Evolutionary conservation across 2,113 vertebrate genomes (phyloP).

Genomic region (Laterallus jamaicensis): DNA sequence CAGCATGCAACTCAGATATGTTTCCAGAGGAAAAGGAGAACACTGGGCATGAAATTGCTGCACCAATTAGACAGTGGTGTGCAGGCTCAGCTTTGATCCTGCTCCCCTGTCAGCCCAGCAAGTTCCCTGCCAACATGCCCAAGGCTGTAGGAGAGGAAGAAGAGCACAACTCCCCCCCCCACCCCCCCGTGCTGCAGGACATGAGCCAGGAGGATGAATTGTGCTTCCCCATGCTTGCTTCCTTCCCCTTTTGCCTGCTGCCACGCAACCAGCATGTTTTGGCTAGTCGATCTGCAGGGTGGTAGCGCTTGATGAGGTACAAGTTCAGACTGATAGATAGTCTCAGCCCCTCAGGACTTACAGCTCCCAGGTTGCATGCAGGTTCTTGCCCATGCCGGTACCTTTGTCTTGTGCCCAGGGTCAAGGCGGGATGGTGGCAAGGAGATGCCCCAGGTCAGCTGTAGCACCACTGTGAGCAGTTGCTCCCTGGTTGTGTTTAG

Average conservation of each 20-base stretch:
- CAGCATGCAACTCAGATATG: rapidly evolving
- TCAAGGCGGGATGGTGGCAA: background rate
- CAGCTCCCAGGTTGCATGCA: background rate
- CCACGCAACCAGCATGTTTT: background rate
- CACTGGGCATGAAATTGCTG: background rate
- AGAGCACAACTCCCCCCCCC: rapidly evolving
- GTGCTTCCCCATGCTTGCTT: background rate
- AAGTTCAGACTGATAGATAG: background rate
- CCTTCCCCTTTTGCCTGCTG: background rate
- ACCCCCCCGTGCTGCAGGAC: rapidly evolving
- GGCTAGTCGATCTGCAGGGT: background rate
- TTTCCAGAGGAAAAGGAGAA: background rate
- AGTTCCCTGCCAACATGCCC: background rate
- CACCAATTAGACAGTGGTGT: background rate
- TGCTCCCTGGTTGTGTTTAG: background rate
- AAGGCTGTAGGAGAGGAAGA: background rate
- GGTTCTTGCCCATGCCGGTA: background rate
- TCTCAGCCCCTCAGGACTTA: background rate
- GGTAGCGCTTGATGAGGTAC: background rate
- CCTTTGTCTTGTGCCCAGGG: background rate
- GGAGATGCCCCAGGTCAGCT: background rate
- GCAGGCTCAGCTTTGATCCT: background rate
- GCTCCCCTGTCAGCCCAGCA: background rate
- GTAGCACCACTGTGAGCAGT: background rate
- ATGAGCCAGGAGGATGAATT: background rate